Evolutionary conservation across 2,113 vertebrate genomes (phyloP), one percentile per base, ranked within the genome.

Genomic region (Gopherus evgoodei): DNA sequence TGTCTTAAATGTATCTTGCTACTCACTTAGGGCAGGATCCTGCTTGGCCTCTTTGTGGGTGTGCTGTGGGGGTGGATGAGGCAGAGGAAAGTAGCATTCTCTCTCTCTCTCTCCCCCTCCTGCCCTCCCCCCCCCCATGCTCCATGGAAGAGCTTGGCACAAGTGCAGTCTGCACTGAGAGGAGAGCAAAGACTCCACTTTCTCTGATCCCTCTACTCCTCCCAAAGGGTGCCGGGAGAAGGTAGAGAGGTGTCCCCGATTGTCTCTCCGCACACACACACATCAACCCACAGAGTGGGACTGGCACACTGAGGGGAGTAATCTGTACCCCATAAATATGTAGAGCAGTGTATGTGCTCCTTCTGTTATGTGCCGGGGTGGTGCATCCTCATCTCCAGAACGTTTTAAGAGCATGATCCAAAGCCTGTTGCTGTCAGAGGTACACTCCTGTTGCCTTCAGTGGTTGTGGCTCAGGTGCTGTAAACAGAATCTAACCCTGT

Each of bases 251-350:
- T 65, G 4, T 49, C 83, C 42, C 95, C 82, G 47, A 53, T 16
- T 81, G 21, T 27, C 2, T 4, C 76, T 6, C 42, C 24, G 69
- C 1, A 2, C 4, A 21, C 0, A 1, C 16, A 8, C 11, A 14
- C 8, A 62, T 16, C 75, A 87, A 6, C 22, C 31, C 27, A 35
- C 19, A 50, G 35, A 69, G 50, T 84, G 87, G 35, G 24, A 56
- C 22, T 86, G 52, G 21, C 38, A 56, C 84, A 83, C 31, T 78
- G 35, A 38, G n/a, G n/a, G 47, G 79, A 44, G 1, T 62, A 81
- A 86, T 76, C 44, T 6, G 16, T 83, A 75, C 31, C 12, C 21
- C 19, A 31, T n/a, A 76, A 84, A 78, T 49, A 56, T 8, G 4
- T 25, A 3, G 24, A 14, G 13, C 13, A 29, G 5, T 86, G 4